phyloP scores from a whole-genome alignment of 2,888 invertebrate species.

The Lissocephala sabroskyi region DNA sequence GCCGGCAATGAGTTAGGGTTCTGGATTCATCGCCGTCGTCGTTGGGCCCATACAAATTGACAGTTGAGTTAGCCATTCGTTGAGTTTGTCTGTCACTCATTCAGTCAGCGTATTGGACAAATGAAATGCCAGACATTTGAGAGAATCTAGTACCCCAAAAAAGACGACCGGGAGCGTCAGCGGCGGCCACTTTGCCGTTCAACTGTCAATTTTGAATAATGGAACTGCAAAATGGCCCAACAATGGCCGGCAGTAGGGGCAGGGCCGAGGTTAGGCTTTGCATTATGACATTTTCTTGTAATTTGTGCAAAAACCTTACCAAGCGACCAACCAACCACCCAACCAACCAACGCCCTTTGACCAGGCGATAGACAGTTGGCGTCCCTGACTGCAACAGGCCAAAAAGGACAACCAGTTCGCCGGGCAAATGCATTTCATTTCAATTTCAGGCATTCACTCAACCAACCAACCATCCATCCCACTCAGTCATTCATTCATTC shows the following conservation, averaged over 20 bases:
- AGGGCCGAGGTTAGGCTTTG: background rate
- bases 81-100: too few species aligned
- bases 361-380: too few species aligned
- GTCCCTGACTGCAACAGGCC: too few species aligned
- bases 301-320: constrained; percentile 49
- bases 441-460: constrained; percentile 31
- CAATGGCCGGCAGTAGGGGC: constrained; percentile 25
- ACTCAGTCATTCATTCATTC: constrained; percentile 21
- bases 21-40: too few species aligned
- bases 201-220: constrained; percentile 62
- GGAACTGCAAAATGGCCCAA: constrained; percentile 52
- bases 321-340: background rate
- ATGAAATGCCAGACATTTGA: background rate
- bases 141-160: background rate
- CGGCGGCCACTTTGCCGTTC: constrained; percentile 50
- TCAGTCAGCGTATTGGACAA: too few species aligned
- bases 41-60: too few species aligned
- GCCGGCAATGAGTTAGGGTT: too few species aligned
- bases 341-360: too few species aligned
- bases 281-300: constrained; percentile 42
- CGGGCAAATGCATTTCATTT: constrained; percentile 34
- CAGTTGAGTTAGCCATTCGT: too few species aligned
- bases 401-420: background rate
- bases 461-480: constrained; percentile 6
- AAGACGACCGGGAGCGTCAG: too few species aligned